phyloP scores from a whole-genome alignment of 2,888 invertebrate species.

The Elmis aenea region DNA sequence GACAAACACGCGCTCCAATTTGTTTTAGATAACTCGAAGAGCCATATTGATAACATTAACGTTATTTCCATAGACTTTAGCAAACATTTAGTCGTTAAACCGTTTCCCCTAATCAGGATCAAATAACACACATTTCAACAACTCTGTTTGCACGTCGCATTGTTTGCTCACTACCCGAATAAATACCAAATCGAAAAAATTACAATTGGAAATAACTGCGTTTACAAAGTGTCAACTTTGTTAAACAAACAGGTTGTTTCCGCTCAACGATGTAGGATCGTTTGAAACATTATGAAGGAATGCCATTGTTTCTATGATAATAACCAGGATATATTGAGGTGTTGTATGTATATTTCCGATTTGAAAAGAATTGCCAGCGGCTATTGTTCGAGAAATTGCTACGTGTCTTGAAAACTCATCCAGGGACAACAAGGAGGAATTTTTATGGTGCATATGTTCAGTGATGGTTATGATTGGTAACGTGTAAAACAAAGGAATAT shows the following conservation, averaged over 20 bases:
- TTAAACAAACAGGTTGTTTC: slow-evolving; percentile 26
- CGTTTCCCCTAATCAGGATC: too few relatives aligned
- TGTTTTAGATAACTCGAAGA: too few relatives aligned
- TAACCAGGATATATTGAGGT: slow-evolving; percentile 21
- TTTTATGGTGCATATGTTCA: slow-evolving; percentile 8
- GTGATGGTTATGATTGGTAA: too few relatives aligned
- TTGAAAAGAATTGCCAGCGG: slow-evolving; percentile 17
- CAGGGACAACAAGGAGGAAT: slow-evolving; percentile 10
- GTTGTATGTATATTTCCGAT: slow-evolving; percentile 22
- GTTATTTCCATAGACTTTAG: background rate
- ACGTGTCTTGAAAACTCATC: slow-evolving; percentile 20
- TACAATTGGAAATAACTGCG: slow-evolving; percentile 10
- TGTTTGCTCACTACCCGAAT: too few relatives aligned
- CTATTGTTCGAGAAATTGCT: slow-evolving; percentile 12
- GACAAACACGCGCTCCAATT: too few relatives aligned
- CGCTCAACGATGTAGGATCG: slow-evolving; percentile 21
- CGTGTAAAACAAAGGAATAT: too few relatives aligned
- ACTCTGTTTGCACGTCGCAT: too few relatives aligned
- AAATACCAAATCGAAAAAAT: too few relatives aligned
- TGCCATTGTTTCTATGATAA: slow-evolving; percentile 28
- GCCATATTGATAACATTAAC: too few relatives aligned
- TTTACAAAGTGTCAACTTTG: slow-evolving; percentile 20
- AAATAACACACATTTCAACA: too few relatives aligned
- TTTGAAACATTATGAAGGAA: slow-evolving; percentile 23
- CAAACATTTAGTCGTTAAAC: too few relatives aligned